Evolutionary conservation across 2,113 vertebrate species (phyloP), one percentile per base, ranked within the genome.

Genomic region (Nothocercus julius): DNA sequence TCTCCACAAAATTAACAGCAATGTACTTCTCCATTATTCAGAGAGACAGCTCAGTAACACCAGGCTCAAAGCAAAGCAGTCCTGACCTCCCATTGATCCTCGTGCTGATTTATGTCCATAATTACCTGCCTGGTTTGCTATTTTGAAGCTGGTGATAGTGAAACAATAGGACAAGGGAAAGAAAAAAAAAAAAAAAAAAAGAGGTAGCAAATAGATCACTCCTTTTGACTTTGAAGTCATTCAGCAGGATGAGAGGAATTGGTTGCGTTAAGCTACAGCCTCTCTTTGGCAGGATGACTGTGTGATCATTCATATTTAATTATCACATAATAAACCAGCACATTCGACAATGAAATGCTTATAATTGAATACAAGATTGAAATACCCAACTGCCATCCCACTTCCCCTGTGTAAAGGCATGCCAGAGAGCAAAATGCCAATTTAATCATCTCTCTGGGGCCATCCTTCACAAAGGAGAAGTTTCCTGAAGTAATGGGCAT

Each of bases 341-440:
- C 40, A 20, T 27, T 82, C 1, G 0, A 92, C 95, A 95, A 96
- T 92, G 86, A 95, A 97, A 93, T 54, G 87, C 86, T 88, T 58
- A 25, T 92, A 96, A 97, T 64, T 95, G 93, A 95, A 97, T 95
- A 93, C 72, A 89, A 80, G 85, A 95, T 21, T 89, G 91, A 93
- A 97, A 90, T 73, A 49, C 90, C 54, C 84, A 64, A 76, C 86
- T 82, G 83, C 38, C 89, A 83, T 62, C 49, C 51, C 0, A 3
- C 16, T 84, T 87, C 77, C 76, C 77, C 62, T 9, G 93, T 62
- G 85, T 59, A 76, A 93, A 72, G 0, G 14, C 67, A 63, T 72
- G 85, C 76, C 1, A 38, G 40, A 66, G 76, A 93, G 40, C 12
- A 45, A 85, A 95, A 61, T 25, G 75, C 66, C 53, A 77, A 38